A percentile compares a stretch with the other conserved stretches of the same genome.
These are phyloP conservation scores for Bombus affinis DNA, from an alignment of 1,140 invertebrate genomes.

Conservation along the genomic window DNA sequence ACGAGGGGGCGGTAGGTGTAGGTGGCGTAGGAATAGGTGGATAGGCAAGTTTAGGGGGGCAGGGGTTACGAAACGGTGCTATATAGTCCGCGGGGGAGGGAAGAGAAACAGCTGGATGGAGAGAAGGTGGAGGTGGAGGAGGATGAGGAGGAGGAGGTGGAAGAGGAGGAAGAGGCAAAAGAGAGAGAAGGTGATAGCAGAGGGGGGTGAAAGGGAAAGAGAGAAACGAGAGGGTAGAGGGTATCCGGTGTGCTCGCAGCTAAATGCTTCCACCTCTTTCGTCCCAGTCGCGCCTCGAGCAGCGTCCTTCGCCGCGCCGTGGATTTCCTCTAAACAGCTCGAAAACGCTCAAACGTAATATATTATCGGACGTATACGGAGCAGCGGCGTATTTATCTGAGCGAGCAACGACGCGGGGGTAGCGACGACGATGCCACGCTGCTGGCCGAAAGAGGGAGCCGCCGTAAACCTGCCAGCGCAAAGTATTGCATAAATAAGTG, in stretches of 20 bases:
- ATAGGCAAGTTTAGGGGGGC: constrained; percentile 55
- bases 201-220: constrained; percentile 16
- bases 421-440: constrained; percentile 40
- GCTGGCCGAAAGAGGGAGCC: constrained; percentile 61
- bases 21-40: constrained; percentile 54
- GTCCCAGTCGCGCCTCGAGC: constrained; percentile 58
- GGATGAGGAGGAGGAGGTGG: neutral
- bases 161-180: constrained; percentile 22
- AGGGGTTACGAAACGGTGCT: constrained; percentile 16
- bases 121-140: constrained; percentile 15
- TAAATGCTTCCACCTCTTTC: constrained; percentile 76
- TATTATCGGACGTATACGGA: constrained; percentile 78
- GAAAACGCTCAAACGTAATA: constrained; percentile 79
- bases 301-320: constrained; percentile 58
- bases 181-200: neutral
- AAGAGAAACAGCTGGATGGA: neutral
- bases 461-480: constrained; percentile 81
- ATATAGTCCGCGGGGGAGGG: neutral
- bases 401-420: constrained; percentile 49
- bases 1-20: constrained; percentile 62
- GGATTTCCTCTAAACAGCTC: constrained; percentile 75
- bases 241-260: constrained; percentile 64
- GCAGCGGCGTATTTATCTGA: constrained; percentile 78
- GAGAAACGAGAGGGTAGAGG: constrained; percentile 40
- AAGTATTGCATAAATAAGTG: constrained; percentile 83